Evolutionary conservation across 2,113 vertebrate genomes (phyloP).

Genomic region (Salvelinus fontinalis): DNA sequence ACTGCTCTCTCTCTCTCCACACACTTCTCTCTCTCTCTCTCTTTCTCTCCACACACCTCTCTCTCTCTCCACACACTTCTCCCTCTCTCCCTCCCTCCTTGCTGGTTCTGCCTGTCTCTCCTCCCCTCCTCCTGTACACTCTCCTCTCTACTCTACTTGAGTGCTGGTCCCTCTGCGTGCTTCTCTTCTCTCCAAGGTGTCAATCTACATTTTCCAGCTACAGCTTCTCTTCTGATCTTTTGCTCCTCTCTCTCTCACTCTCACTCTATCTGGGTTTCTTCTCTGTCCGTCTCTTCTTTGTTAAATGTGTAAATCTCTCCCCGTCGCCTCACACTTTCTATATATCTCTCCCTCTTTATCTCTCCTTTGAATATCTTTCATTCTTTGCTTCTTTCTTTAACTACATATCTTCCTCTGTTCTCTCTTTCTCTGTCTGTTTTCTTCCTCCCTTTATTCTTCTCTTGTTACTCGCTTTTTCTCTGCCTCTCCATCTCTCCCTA

Average conservation of each 20-base stretch:
- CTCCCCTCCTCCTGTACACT: constrained; percentile 23
- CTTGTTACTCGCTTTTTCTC: neutral
- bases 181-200: constrained; percentile 51
- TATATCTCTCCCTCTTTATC: neutral
- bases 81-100: constrained; percentile 28
- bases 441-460: neutral
- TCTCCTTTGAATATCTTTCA: constrained; percentile 44
- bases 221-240: constrained; percentile 34
- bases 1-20: constrained; percentile 13
- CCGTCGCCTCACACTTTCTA: constrained; percentile 14
- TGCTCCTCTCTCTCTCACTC: constrained; percentile 4
- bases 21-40: no score
- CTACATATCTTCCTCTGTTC: constrained; percentile 13
- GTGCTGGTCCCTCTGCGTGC: constrained; percentile 37
- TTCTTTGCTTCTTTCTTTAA: constrained; percentile 24
- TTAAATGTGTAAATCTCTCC: constrained; percentile 18
- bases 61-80: constrained; percentile 25
- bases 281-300: constrained; percentile 29
- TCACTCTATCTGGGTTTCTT: constrained; percentile 18
- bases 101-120: constrained; percentile 12
- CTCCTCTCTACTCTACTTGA: constrained; percentile 18
- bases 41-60: constrained; percentile 19
- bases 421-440: constrained; percentile 8
- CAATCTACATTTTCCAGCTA: constrained; percentile 60
- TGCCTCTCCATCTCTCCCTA: constrained; percentile 1